Base-by-base conservation (phyloP, 2,888 invertebrate genomes). In the Unio pictorum region DNA sequence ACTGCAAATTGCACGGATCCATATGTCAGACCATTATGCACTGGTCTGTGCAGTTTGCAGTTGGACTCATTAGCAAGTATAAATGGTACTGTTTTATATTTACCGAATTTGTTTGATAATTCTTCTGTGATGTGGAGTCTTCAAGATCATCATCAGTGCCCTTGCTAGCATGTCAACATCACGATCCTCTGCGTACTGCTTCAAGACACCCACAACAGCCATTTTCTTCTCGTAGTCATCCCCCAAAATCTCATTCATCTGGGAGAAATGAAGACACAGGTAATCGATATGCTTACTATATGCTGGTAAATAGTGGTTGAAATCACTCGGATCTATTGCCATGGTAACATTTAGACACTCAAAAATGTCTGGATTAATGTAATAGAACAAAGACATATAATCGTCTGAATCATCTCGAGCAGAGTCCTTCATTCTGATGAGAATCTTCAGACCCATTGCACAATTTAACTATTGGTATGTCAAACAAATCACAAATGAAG, bases 101-200 rank as follows among this genome's bases (percentile, higher is more conserved):
- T 73, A 86, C 87, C 86, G 84, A 66, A 88, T 84, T 66, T 85
- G 81, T 64, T 72, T 71, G 0, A 88, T 72, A 28, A 88, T 75
- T 63, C 74, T 77, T 26, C 84, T 75, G 30, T 87, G 85, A 4
- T 81, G 75, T 17, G 82, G 76, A 3, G 85, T 82, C 68, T 80
- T 81, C 57, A 88, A 77, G 17, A 84, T 73, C 55, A 80, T 80
- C 17, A 78, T 73, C 61, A 88, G 72, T 28, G 86, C 81, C 26
- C 78, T 68, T 30, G 83, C 82, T 45, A 88, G 74, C 68, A 83
- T 82, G 30, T 86, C 85, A 5, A 89, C 80, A 69, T 89, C 84
- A 23, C 88, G 61, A 73, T 87, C 86, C 71, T 88, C 87, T 3
- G 89, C 89, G 75, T 89, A 89, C 68, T 86, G 84, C 69, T 89